Base-by-base conservation (phyloP, 1,140 invertebrate species). In the Araneus ventricosus region DNA sequence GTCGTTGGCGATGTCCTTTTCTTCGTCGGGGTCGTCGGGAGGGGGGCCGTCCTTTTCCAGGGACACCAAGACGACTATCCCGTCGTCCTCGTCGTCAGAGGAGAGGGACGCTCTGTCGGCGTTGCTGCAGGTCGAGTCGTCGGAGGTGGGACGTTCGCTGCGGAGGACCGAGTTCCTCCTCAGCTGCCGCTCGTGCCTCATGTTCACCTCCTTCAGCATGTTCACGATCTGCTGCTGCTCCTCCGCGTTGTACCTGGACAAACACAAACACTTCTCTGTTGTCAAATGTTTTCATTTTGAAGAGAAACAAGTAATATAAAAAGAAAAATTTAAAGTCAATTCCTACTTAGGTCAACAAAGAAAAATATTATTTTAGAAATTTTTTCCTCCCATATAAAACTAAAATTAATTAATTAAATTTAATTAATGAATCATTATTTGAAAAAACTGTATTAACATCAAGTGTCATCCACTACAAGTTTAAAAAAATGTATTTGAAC, bases 161-260 rank as follows among this genome's bases (percentile, higher is more conserved):
- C 45, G 27, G 2, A 41, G 14, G 0, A 30, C 30, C 30, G 59
- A 30, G 45, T 93, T 67, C n/a, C 91, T 57, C 20, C 10, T 75
- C 27, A 93, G 41, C 8, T 93, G 91, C 6, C 63, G 4, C 24
- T 93, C 91, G n/a, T 93, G 91, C 30, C 84, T 87, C 59, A 80
- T 27, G 52, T 93, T 86, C 0, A 93, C 91, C 24, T 93, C 91
- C 27, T 52, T n/a, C 17, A 93, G 34, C 30, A 85, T 79, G 6
- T 93, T 70, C 2, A 93, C 57, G 0, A 93, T 93, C 52, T 93
- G 84, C 34, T 93, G 63, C 30, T 93, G 91, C 24, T 93, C 91
- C 20, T 87, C 91, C 1, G 52, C 22, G 4, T 57, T 17, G 85
- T 70, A 93, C 91, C 91, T 93, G n/a, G 2, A 82, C n/a, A 17